phyloP scores from a whole-genome alignment of 1,140 invertebrate species.

The Atta colombica region DNA sequence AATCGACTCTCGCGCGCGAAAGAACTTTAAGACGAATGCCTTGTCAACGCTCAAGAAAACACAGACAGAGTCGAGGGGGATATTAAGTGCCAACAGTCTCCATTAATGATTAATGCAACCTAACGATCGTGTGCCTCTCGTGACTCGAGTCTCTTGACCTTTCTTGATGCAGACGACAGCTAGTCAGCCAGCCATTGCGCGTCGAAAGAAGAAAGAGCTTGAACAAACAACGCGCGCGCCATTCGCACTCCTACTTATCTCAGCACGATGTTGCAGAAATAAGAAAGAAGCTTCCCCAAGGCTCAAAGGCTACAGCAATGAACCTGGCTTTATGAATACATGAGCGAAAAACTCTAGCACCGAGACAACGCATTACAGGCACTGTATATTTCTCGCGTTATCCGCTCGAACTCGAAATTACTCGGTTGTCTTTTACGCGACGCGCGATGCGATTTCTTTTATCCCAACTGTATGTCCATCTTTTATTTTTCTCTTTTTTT shows the following conservation, averaged over 20 bases:
- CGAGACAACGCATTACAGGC: constrained; percentile 23
- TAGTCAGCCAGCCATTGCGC: background rate
- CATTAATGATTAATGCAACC: constrained; percentile 74
- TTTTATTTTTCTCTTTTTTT: background rate
- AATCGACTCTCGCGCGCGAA: constrained; percentile 45
- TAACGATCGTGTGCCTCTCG: constrained; percentile 69
- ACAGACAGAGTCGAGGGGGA: constrained; percentile 40
- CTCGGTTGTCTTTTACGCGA: constrained; percentile 55
- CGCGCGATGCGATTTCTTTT: constrained; percentile 49
- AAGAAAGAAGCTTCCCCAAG: constrained; percentile 61
- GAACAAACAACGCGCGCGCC: constrained; percentile 69
- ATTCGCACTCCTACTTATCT: constrained; percentile 70
- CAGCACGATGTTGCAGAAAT: constrained; percentile 64
- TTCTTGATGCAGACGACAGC: background rate
- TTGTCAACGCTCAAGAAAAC: constrained; percentile 16
- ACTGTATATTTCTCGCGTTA: constrained; percentile 53
- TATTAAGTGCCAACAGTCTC: constrained; percentile 66
- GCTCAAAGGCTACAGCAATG: constrained; percentile 71
- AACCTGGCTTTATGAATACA: constrained; percentile 74
- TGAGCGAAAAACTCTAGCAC: constrained; percentile 42
- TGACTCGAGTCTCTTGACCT: constrained; percentile 53
- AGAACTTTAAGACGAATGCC: constrained; percentile 64
- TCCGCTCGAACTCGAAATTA: constrained; percentile 54
- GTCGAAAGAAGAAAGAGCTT: constrained; percentile 59
- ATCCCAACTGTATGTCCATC: constrained; percentile 30